These are phyloP conservation scores for Lasiommata megera DNA, from an alignment of 2,888 invertebrate genomes.

Conservation along the genomic window DNA sequence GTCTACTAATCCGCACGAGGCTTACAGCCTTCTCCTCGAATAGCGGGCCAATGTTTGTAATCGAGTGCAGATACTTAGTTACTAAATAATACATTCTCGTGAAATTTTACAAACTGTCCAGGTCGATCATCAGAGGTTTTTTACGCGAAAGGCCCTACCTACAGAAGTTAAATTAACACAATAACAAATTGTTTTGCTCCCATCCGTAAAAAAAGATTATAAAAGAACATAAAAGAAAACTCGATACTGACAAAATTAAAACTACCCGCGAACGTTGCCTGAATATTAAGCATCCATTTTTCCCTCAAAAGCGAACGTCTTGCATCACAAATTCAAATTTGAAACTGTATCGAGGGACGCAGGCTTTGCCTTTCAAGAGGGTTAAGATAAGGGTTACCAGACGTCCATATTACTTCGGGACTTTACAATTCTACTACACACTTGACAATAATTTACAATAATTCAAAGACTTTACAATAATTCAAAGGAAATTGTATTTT, in stretches of 20 bases:
- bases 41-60: too few species aligned
- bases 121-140: too few species aligned
- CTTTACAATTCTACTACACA: background rate
- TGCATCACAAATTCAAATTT: conserved; percentile 54
- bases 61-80: too few species aligned
- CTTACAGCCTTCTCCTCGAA: too few species aligned
- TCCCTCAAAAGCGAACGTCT: conserved; percentile 37
- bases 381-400: conserved; percentile 8
- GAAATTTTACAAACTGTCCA: too few species aligned
- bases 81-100: too few species aligned
- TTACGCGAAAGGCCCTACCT: too few species aligned
- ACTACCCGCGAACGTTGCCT: conserved; percentile 33
- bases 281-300: conserved; percentile 38
- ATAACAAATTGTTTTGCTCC: background rate
- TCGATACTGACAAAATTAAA: conserved; percentile 36
- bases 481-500: too few species aligned
- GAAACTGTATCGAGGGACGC: conserved; percentile 46
- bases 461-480: too few species aligned
- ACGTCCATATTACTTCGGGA: background rate
- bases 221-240: conserved; percentile 4
- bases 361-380: conserved; percentile 10
- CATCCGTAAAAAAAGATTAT: background rate
- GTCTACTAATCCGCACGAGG: too few species aligned
- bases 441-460: too few species aligned
- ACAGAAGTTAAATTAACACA: too few species aligned